Percentiles rank a stretch among this genome's conserved stretches.
phyloP scores from a whole-genome alignment of 2,888 invertebrate genomes.

The Branchipolynoe longqiensis region DNA sequence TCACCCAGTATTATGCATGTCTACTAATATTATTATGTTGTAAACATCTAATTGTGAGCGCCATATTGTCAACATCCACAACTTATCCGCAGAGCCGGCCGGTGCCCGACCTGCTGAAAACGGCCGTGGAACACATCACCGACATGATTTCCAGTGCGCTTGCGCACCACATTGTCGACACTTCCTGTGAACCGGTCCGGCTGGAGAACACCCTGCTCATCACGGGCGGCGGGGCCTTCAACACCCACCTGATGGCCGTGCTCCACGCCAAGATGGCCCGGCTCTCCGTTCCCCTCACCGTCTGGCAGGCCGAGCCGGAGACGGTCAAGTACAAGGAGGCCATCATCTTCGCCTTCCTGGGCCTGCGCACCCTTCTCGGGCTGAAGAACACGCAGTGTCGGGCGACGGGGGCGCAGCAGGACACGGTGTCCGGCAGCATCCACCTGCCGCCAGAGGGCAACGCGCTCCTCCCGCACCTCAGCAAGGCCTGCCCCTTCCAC shows the following conservation, averaged over 20 bases:
- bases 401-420: constrained; percentile 74
- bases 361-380: constrained; percentile 74
- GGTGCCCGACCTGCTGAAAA: constrained; percentile 72
- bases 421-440: constrained; percentile 76
- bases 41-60: background rate
- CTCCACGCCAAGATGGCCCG: constrained; percentile 68
- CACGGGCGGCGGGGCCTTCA: constrained; percentile 79
- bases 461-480: constrained; percentile 30
- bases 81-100: constrained; percentile 50
- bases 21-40: too few species aligned
- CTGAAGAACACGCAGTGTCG: constrained; percentile 72
- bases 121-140: constrained; percentile 75
- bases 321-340: constrained; percentile 79
- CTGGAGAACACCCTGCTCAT: constrained; percentile 70
- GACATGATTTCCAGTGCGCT: constrained; percentile 69
- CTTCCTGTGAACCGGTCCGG: constrained; percentile 25
- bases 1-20: too few species aligned
- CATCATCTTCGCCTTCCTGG: constrained; percentile 76
- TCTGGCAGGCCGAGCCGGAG: constrained; percentile 71
- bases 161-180: constrained; percentile 7
- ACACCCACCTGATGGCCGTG: constrained; percentile 71
- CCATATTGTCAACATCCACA: background rate
- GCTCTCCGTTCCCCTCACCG: constrained; percentile 64
- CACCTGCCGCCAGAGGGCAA: constrained; percentile 66
- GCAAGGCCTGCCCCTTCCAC: constrained; percentile 48